These are phyloP conservation scores for Macrotus californicus DNA, from an alignment of 2,113 vertebrate genomes.

Conservation along the genomic window DNA sequence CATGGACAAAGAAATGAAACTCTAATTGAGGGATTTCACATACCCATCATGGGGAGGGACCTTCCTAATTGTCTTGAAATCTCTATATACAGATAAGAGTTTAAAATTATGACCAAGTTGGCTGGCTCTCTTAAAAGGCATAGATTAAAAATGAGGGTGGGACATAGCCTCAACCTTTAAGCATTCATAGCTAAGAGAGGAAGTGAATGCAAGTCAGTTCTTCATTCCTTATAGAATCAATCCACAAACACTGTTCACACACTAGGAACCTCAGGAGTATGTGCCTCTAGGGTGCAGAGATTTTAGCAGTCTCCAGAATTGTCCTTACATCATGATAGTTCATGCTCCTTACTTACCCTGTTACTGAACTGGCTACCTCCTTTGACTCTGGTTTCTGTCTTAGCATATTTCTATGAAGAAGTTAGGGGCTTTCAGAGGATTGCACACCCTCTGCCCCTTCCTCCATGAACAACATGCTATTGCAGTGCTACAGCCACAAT, in stretches of 20 bases:
- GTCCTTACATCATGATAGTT: neutral
- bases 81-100: neutral
- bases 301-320: neutral
- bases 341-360: neutral
- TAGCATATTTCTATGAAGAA: neutral
- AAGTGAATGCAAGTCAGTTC: neutral
- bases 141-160: neutral
- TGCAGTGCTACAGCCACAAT: neutral
- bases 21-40: conserved; percentile 4
- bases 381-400: neutral
- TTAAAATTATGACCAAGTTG: neutral
- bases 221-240: neutral
- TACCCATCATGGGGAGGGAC: neutral
- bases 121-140: neutral
- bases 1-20: conserved; percentile 16
- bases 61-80: conserved; percentile 11
- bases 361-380: neutral
- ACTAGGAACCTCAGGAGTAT: neutral
- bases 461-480: neutral
- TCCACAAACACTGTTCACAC: neutral
- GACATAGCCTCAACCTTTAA: neutral
- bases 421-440: neutral
- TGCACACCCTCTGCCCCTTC: rapidly evolving
- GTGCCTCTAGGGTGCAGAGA: neutral
- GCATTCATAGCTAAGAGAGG: neutral